Evolutionary conservation across 2,888 invertebrate species (phyloP), one percentile per base, ranked within the genome.

Genomic region (Artemia sp.): DNA sequence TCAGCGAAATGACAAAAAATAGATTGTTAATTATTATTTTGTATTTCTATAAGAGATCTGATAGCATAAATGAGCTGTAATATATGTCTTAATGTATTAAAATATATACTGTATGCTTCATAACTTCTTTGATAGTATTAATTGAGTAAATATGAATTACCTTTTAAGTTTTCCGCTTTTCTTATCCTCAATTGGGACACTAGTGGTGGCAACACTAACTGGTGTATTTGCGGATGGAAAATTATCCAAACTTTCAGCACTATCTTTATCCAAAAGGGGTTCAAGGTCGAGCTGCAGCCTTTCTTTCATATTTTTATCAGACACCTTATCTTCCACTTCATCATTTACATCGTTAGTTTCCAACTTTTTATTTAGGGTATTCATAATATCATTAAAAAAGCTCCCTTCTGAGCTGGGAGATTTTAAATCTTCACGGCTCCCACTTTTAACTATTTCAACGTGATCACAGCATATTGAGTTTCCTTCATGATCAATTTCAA

Each of bases 91-190:
- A 38, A 38, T 38, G 2, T 6, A 38, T 38, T 2, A 38, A 38
- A 38, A 38, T 38, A 2, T 38, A 38, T 38, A 38, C 38, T 38
- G 2, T 38, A 38, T 6, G 38, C 38, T 38, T 38, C 38, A 38
- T 38, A 38, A 38, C 38, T 38, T 38, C 38, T 38, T 38, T 38
- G 38, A 38, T 38, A 4, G 38, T 4, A 38, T 5, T 38, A 38
- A 38, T 38, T 38, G 4, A 38, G 38, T 38, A 3, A 38, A 5
- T 38, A 58, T 24, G 14, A 24, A n/a, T 58, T 58, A 58, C 64
- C 64, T 58, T 58, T 58, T 58, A 19, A 58, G 64, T 58, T 58
- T 58, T 58, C 64, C 64, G 24, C 14, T 58, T 58, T 10, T 58
- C 64, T 58, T 58, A 24, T 58, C 64, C n/a, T 58, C 64, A 58